Conservation (phyloP, 2,888 invertebrate species). For the Netelia melanura region DNA sequence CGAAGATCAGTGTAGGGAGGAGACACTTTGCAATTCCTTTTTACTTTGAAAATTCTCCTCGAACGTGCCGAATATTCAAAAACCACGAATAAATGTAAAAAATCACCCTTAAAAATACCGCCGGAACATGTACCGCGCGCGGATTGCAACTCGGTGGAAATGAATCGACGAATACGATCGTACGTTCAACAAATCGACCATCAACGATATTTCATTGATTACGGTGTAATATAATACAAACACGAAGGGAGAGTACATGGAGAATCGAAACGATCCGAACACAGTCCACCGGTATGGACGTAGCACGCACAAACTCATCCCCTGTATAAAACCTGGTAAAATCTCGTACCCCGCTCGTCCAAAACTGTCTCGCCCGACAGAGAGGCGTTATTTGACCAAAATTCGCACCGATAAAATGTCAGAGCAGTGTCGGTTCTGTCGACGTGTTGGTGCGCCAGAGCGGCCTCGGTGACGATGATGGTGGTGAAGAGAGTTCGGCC, state of each 20-base stretch:
- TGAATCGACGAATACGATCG: conserved; percentile 46
- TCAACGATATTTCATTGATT: conserved; percentile 25
- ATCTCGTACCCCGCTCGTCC: conserved; percentile 18
- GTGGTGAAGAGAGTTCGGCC: conserved; percentile 39
- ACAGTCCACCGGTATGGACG: background rate
- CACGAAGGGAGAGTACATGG: background rate
- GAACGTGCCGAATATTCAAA: too few species aligned
- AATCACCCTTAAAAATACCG: too few species aligned
- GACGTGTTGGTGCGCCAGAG: conserved; percentile 9
- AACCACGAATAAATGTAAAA: too few species aligned
- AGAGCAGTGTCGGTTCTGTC: conserved; percentile 62
- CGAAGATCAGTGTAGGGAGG: too few species aligned
- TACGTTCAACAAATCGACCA: conserved; percentile 42
- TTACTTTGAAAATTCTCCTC: too few species aligned
- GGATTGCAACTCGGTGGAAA: conserved; percentile 13
- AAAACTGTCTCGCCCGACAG: conserved; percentile 57
- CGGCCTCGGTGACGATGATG: conserved; percentile 8
- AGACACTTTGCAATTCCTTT: too few species aligned
- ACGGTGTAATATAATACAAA: background rate
- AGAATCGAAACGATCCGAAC: background rate
- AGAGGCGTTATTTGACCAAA: conserved; percentile 76
- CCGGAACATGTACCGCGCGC: too few species aligned
- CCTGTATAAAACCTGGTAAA: conserved; percentile 43
- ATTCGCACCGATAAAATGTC: conserved; percentile 77
- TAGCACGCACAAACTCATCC: conserved; percentile 33